Evolutionary conservation across 2,113 vertebrate genomes (phyloP), one percentile per base, ranked within the genome.

Genomic region (Aleadryas rufinucha): DNA sequence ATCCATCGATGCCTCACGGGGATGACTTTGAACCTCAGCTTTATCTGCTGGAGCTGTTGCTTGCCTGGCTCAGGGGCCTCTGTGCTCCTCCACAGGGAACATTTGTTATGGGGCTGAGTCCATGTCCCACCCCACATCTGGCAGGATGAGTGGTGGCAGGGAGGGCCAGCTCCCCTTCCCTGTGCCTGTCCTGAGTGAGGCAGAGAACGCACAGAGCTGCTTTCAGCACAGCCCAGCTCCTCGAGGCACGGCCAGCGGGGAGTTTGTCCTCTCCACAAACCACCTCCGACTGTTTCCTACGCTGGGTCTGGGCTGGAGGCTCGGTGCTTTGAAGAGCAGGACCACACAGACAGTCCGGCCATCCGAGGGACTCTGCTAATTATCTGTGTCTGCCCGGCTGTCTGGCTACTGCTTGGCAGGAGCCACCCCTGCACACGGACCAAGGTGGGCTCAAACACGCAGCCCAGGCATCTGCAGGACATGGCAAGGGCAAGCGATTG

Each of bases 321-420:
- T 82, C 21, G 1, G 1, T 39, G 23, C 87, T 82, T 91, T 57
- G 96, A 96, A 81, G 53, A 9, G 87, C 61, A 75, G 87, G 96
- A 92, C 95, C 96, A 97, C 96, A 91, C 96, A 97, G 59, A 45
- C 54, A 89, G 92, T 35, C 50, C 45, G 84, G 41, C 44, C 11
- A 4, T 64, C 54, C 8, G 3, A 57, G 89, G 89, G 64, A 65
- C 6, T 6, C 56, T 57, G 79, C 72, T 87, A 8, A 56, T 26
- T 64, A 49, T 54, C 76, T 81, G 11, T 63, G 90, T 92, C 89
- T 94, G 81, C 79, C 57, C 0, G 6, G 27, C 53, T 41, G 79
- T 83, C 85, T 95, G 96, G 79, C 96, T 91, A 79, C 94, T 13
- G 66, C 88, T 85, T 97, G 97, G 97, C 94, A 97, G 74, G 57